Base-by-base conservation (phyloP, 2,797 vertebrate genomes). In the Anniella stebbinsi region DNA sequence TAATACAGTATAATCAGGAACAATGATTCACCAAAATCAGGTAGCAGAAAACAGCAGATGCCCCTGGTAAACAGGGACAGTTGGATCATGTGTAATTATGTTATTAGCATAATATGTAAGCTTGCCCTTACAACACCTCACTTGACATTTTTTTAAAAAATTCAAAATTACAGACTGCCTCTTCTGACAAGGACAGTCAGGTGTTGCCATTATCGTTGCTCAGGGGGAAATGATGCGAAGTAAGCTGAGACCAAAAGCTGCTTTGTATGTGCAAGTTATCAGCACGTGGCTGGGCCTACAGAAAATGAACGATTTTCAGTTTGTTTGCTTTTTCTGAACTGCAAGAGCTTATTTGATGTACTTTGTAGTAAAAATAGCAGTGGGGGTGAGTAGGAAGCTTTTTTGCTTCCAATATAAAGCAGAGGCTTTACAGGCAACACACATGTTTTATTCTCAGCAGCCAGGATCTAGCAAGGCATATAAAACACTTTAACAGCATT, bases 191-290 rank as follows among this genome's bases (percentile, higher is more conserved):
- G 76, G 86, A 36, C 45, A n/a, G 57, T 75, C 72, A 75, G 57
- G 48, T 88, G 41, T n/a, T 25, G 41, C n/a, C 41, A 57, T 72
- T 86, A 18, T 45, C 25, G 36, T 45, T 80, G 63, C 41, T 45
- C 17, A 41, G 41, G 36, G 51, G 54, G 8, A 85, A 88, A 66
- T 36, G 41, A 89, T n/a, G 4, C 38, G 57, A 67, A 73, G 57
- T 83, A 91, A 51, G 85, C 89, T 93, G 92, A 88, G 60, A 87
- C 91, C 92, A 94, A 95, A 92, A 89, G 91, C 86, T 92, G 88
- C 90, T 91, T 80, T 51, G 48, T 38, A 51, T 30, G 76, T 12
- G 45, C 70, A 63, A 54, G 41, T 82, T 41, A 1, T 21, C 67
- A 80, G 87, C 91, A 84, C 80, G 45, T 89, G 92, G 75, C 15